A percentile compares a stretch with the other conserved stretches of the same genome.
Conservation (phyloP, 2,888 invertebrate species). For the Pandemis cinnamomeana region DNA sequence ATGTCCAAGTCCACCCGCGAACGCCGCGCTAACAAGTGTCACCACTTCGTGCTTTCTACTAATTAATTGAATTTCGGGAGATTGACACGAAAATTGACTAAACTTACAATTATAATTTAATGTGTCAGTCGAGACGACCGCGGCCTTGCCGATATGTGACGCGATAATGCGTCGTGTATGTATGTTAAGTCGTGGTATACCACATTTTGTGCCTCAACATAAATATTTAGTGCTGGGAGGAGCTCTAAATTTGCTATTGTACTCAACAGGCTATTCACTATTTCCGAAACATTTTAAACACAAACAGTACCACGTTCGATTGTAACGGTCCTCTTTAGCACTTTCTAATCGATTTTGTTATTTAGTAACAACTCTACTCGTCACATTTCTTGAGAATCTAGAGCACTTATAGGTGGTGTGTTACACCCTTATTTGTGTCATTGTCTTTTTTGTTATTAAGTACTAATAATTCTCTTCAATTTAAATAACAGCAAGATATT, state of each 20-base stretch:
- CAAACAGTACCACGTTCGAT: constrained; percentile 26
- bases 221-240: constrained; percentile 43
- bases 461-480: not conserved
- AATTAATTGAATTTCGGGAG: constrained; percentile 85
- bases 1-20: constrained; percentile 51
- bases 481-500: not conserved
- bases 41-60: constrained; percentile 71
- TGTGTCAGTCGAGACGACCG: constrained; percentile 46
- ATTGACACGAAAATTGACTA: constrained; percentile 84
- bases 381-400: not conserved
- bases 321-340: not conserved
- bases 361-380: not conserved
- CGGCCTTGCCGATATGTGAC: constrained; percentile 24
- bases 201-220: constrained; percentile 33
- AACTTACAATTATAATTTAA: constrained; percentile 70
- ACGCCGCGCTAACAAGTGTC: constrained; percentile 59
- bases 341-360: constrained; percentile 1
- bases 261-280: constrained; percentile 73
- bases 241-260: constrained; percentile 70
- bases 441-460: too few relatives aligned
- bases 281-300: constrained; percentile 43
- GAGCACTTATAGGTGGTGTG: not conserved
- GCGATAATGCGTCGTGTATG: not conserved
- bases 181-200: constrained; percentile 16
- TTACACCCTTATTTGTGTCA: too few relatives aligned